Evolutionary conservation across 2,113 vertebrate species (phyloP).

Genomic region (Plotosus lineatus): DNA sequence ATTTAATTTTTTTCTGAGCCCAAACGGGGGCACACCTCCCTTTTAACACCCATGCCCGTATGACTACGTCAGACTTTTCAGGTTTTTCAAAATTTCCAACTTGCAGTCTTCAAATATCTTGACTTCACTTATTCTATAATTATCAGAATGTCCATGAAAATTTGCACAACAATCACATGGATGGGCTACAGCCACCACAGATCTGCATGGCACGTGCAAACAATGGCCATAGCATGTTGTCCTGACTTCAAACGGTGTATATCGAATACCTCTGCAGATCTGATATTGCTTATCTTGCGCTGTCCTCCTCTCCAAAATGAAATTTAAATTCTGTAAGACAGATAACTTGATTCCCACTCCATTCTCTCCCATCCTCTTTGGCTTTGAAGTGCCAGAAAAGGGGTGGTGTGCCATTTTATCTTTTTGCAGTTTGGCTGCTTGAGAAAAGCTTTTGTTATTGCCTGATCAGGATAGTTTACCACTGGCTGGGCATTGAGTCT

Average conservation of each 20-base stretch:
- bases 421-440: background rate
- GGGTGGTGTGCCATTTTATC: conserved; percentile 1
- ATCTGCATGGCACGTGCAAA: background rate
- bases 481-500: background rate
- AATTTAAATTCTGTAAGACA: conserved; percentile 26
- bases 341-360: conserved; percentile 12
- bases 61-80: too few relatives aligned
- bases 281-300: conserved; percentile 17
- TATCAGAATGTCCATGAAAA: too few relatives aligned
- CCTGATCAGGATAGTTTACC: background rate
- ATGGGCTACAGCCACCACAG: background rate
- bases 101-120: too few relatives aligned
- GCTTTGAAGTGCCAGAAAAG: conserved; percentile 13
- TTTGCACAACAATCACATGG: too few relatives aligned
- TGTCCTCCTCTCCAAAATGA: conserved; percentile 11
- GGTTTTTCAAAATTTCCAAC: too few relatives aligned
- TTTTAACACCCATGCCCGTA: too few relatives aligned
- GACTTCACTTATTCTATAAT: too few relatives aligned
- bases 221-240: background rate
- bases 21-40: too few relatives aligned
- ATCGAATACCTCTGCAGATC: conserved; percentile 20
- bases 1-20: too few relatives aligned
- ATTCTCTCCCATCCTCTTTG: background rate
- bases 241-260: conserved; percentile 14
- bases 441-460: background rate